Percentiles rank a stretch among this genome's conserved stretches.
Evolutionary conservation across 1,140 invertebrate species (phyloP).

Genomic region (Philopotamus ludificatus): DNA sequence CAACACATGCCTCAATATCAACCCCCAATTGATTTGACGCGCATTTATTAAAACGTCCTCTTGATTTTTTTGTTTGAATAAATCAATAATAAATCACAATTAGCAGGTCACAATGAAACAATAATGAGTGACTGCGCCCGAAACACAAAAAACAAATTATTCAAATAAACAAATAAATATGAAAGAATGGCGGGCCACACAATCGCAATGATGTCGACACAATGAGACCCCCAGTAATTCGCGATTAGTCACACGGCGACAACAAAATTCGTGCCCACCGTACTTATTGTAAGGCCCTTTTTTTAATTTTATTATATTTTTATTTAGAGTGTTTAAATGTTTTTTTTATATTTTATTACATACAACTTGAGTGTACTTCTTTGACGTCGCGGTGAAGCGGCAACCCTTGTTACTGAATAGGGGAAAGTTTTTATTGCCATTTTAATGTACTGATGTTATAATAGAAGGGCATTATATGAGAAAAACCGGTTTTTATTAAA

Average conservation of each 20-base stretch:
- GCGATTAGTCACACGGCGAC: slow-evolving; percentile 27
- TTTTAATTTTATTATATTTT: slow-evolving; percentile 16
- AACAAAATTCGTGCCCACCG: slow-evolving; percentile 1
- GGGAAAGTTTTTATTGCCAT: not conserved
- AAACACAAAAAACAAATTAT: slow-evolving; percentile 26
- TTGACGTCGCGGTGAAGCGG: not conserved
- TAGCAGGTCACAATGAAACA: slow-evolving; percentile 28
- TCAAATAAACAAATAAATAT: slow-evolving; percentile 28
- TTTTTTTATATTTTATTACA: not conserved
- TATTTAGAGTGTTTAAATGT: slow-evolving; percentile 1
- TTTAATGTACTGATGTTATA: slow-evolving; percentile 9
- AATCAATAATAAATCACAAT: slow-evolving; percentile 28
- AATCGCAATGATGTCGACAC: slow-evolving; percentile 13
- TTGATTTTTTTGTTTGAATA: too few species aligned
- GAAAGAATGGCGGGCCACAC: slow-evolving; percentile 14
- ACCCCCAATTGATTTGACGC: too few species aligned
- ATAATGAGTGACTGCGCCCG: not conserved
- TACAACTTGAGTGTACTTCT: not conserved
- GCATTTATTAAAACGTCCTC: too few species aligned
- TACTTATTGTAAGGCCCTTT: slow-evolving; percentile 8
- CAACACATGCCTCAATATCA: too few species aligned
- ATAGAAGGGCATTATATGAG: slow-evolving; percentile 10
- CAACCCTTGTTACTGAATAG: not conserved
- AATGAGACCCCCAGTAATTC: slow-evolving; percentile 8
- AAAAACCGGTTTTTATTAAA: too few species aligned